Evolutionary conservation across 1,140 invertebrate genomes (phyloP).

Genomic region (Oryctes rhinoceros): DNA sequence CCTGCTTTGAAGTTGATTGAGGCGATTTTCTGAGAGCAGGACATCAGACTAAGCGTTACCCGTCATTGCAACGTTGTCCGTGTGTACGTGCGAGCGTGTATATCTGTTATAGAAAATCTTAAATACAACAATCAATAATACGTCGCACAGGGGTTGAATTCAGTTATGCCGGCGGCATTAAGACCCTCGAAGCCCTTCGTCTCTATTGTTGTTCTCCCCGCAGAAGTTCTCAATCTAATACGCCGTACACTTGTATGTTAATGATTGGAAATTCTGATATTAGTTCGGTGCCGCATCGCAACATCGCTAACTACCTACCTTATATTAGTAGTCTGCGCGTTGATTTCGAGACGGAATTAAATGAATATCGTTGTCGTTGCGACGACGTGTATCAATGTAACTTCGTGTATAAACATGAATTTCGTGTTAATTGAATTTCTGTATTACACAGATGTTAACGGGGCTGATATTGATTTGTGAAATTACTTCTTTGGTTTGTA

Average conservation of each 20-base stretch:
- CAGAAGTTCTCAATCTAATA: conserved; percentile 32
- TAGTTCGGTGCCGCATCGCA: not conserved
- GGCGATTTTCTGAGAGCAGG: not conserved
- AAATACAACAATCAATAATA: conserved; percentile 35
- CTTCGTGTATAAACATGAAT: conserved; percentile 19
- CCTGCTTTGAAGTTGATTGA: conserved; percentile 32
- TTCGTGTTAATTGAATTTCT: not conserved
- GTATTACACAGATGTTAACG: too few species aligned
- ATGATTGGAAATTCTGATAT: conserved; percentile 33
- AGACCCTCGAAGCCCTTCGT: conserved; percentile 31
- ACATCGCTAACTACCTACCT: conserved; percentile 5
- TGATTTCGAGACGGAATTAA: conserved; percentile 17
- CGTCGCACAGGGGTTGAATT: conserved; percentile 22
- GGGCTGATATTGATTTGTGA: too few species aligned
- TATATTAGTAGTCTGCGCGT: not conserved
- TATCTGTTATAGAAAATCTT: conserved; percentile 32
- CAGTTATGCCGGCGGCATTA: conserved; percentile 6
- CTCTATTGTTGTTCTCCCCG: conserved; percentile 33
- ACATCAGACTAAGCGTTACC: not conserved
- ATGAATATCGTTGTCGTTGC: not conserved
- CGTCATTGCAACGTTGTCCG: not conserved
- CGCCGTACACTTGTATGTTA: conserved; percentile 27
- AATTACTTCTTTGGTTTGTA: too few species aligned
- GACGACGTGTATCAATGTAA: not conserved
- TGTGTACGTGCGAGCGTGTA: not conserved